Evolutionary conservation across 1,140 invertebrate genomes (phyloP), one percentile per base, ranked within the genome.

Genomic region (Notospermus geniculatus): DNA sequence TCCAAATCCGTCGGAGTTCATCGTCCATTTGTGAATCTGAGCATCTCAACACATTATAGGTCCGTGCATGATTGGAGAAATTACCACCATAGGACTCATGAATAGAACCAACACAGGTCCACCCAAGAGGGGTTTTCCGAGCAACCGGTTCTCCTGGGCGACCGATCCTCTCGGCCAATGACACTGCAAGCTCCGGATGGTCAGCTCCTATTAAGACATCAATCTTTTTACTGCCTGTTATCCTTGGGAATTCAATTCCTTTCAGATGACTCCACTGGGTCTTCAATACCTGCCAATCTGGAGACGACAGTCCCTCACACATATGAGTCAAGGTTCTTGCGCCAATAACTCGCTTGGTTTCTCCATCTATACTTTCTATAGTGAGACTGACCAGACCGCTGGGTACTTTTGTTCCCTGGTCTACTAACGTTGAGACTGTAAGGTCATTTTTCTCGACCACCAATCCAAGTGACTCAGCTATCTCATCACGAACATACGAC

Each of bases 111-210:
- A 62, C 39, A 45, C 60, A 62, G 23, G 53, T 62, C 60, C 53
- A 62, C 7, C 60, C 41, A 43, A 62, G 43, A 27, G 60, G 60
- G 19, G 53, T 62, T 25, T 43, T 22, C n/a, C 53, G 7, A 5
- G 53, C 60, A 22, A 57, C 50, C 25, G 60, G 54, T 43, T 57
- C 39, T n/a, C 54, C 60, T 2, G 36, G 36, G 9, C 45, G 23
- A 11, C 53, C 36, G n/a, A n/a, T n/a, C n/a, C n/a, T n/a, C n/a
- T n/a, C n/a, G n/a, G n/a, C n/a, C n/a, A n/a, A n/a, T 28, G 5
- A 53, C 11, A 13, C 17, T 9, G 11, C 9, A n/a, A 53, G 50
- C 7, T 53, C 50, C 9, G 22, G 17, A 11, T 53, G 50, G 22
- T 53, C 50, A n/a, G 25, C 9, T 53, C 22, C 50, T 11, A 53